Percentiles rank a stretch among this genome's conserved stretches.
Conservation (phyloP, 2,888 invertebrate genomes). For the Pseudococcus longispinus region DNA sequence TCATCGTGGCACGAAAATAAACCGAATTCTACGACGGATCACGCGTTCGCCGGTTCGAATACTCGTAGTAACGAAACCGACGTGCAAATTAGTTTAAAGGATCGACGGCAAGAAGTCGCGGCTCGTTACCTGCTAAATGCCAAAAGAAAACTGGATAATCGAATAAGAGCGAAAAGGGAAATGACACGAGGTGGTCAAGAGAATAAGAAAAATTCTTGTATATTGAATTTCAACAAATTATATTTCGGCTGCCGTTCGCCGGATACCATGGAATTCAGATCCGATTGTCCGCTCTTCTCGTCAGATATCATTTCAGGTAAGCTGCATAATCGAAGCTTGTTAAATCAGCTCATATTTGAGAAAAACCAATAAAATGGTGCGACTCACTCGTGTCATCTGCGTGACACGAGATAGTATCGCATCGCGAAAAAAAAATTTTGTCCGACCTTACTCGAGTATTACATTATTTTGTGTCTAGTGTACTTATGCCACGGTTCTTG, state of each 20-base stretch:
- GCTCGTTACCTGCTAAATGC: background rate
- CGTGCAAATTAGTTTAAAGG: background rate
- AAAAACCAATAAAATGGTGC: background rate
- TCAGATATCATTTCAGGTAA: slow-evolving; percentile 61
- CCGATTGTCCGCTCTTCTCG: slow-evolving; percentile 68
- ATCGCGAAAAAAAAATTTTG: background rate
- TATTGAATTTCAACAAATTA: slow-evolving; percentile 57
- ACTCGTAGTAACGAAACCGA: background rate
- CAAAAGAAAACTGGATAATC: slow-evolving; percentile 8
- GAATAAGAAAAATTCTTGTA: slow-evolving; percentile 52
- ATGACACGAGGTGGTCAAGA: background rate
- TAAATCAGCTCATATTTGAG: too few species aligned
- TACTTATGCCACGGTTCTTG: slow-evolving; percentile 90
- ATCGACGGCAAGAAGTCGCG: background rate
- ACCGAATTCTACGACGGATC: slow-evolving; percentile 11
- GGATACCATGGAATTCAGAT: slow-evolving; percentile 81
- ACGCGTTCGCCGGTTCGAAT: background rate
- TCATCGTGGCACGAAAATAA: slow-evolving; percentile 35
- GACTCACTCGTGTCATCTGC: too few species aligned
- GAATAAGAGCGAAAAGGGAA: background rate
- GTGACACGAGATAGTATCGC: background rate
- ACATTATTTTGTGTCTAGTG: slow-evolving; percentile 67
- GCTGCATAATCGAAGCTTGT: background rate
- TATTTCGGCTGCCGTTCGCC: slow-evolving; percentile 69
- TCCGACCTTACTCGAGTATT: slow-evolving; percentile 41